Evolutionary conservation across 2,797 vertebrate genomes (phyloP).

Genomic region (Smutsia gigantea): DNA sequence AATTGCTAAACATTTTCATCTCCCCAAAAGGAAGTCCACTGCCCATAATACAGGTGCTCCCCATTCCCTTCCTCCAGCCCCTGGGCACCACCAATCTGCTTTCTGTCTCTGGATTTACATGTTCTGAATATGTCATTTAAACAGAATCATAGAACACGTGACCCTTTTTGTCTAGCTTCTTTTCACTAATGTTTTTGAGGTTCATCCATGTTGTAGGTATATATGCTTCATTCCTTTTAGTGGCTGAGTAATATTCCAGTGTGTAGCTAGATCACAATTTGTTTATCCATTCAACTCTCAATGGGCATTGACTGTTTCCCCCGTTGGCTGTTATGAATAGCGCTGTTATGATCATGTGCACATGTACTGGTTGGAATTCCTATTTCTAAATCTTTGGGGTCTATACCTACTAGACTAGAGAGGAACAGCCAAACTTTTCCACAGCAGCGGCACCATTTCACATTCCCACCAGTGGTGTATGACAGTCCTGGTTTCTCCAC

Average conservation of each 20-base stretch:
- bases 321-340: background rate
- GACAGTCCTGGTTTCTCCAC: background rate
- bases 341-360: background rate
- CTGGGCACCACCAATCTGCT: background rate
- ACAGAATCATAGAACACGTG: background rate
- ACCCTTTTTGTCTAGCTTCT: background rate
- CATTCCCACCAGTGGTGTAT: too few relatives aligned
- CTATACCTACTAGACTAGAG: background rate
- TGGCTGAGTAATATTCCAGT: background rate
- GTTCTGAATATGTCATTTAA: background rate
- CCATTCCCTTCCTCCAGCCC: too few relatives aligned
- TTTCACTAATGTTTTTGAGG: background rate
- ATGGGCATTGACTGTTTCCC: background rate
- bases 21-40: background rate
- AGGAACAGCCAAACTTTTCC: background rate
- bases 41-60: background rate
- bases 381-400: background rate
- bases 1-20: background rate
- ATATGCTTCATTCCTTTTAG: background rate
- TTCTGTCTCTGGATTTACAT: background rate
- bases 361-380: background rate
- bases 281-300: background rate
- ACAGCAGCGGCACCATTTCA: fast-evolving
- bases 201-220: background rate
- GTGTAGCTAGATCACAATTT: background rate